phyloP scores from a whole-genome alignment of 2,797 vertebrate genomes.

The Protonibea diacanthus region DNA sequence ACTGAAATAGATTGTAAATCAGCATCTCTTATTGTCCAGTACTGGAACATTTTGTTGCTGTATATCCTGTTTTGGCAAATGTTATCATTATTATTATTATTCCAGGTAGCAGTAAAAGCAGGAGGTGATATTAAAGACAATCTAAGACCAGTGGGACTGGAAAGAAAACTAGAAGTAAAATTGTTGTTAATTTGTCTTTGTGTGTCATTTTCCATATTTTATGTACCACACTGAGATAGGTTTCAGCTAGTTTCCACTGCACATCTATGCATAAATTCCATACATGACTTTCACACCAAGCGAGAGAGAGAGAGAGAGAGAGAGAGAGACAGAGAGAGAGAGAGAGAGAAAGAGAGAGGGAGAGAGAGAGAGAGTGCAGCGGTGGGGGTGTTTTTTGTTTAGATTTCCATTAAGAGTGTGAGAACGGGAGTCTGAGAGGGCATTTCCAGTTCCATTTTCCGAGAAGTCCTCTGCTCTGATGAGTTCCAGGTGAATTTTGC shows the following conservation, averaged over 20 bases:
- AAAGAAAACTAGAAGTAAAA: conserved; percentile 46
- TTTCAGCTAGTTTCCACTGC: conserved; percentile 49
- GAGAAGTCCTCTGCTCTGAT: conserved; percentile 81
- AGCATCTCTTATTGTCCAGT: conserved; percentile 19
- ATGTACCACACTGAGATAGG: conserved; percentile 22
- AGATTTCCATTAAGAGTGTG: conserved; percentile 83
- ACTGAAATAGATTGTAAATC: conserved; percentile 56
- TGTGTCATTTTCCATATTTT: conserved; percentile 65
- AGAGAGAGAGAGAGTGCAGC: conserved; percentile 21
- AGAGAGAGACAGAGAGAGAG: background rate
- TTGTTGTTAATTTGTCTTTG: conserved; percentile 52
- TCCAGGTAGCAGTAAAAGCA: conserved; percentile 30
- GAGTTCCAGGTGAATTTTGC: conserved; percentile 83
- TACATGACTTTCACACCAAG: conserved; percentile 56
- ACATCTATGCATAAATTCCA: conserved; percentile 59
- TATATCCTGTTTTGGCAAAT: conserved; percentile 33
- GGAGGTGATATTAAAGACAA: conserved; percentile 23
- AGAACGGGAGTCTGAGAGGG: conserved; percentile 78
- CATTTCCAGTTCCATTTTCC: conserved; percentile 83
- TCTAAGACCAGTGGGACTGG: background rate
- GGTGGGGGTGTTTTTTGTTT: conserved; percentile 67
- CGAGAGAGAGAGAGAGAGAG: conserved; percentile 31
- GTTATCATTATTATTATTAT: conserved; percentile 16
- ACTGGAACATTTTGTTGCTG: conserved; percentile 34
- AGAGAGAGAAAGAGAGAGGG: background rate